phyloP scores from a whole-genome alignment of 2,797 vertebrate genomes.

The Tinamus major region DNA sequence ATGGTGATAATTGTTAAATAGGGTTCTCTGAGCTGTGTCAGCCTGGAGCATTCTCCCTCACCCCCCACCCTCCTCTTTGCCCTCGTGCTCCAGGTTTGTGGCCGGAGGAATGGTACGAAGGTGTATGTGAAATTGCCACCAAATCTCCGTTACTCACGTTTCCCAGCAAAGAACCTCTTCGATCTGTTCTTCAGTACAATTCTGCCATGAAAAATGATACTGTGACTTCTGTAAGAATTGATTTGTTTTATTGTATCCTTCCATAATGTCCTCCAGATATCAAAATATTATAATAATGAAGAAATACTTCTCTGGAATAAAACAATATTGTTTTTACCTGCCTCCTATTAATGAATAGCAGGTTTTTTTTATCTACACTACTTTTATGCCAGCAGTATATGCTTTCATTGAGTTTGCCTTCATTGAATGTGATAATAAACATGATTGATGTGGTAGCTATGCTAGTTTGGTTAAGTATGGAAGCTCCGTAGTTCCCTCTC shows the following conservation, averaged over 20 bases:
- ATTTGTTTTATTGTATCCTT: not conserved
- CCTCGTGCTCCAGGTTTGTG: conserved; percentile 86
- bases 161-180: conserved; percentile 93
- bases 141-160: conserved; percentile 95
- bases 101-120: conserved; percentile 98
- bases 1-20: not conserved
- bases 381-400: not conserved
- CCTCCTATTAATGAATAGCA: not conserved
- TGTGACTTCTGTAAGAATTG: conserved; percentile 86
- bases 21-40: not conserved
- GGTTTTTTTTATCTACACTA: not conserved
- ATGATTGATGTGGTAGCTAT: not conserved
- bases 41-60: not conserved
- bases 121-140: conserved; percentile 96
- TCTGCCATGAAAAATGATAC: conserved; percentile 98
- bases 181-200: conserved; percentile 97
- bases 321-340: not conserved
- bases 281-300: not conserved
- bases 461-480: not conserved
- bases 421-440: not conserved
- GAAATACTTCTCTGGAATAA: not conserved
- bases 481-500: too few species aligned
- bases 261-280: not conserved
- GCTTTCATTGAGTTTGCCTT: not conserved
- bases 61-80: not conserved